Conservation (phyloP, 2,113 vertebrate species). For the Phasianus colchicus region DNA sequence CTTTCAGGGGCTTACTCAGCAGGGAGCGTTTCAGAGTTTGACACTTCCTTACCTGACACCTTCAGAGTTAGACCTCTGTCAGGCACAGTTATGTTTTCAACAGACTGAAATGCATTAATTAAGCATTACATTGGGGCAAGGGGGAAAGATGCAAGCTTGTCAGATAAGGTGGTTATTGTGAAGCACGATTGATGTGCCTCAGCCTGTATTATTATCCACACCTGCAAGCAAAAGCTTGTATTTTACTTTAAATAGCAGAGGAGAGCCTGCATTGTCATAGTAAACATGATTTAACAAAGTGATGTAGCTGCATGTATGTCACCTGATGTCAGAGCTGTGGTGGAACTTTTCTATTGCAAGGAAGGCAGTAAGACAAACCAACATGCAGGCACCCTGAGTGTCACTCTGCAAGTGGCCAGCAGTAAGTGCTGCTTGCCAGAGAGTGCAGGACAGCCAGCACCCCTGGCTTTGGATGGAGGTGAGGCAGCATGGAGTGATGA, state of each 20-base stretch:
- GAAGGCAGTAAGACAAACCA: background rate
- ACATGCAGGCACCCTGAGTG: background rate
- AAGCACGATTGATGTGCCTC: background rate
- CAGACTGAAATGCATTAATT: slow-evolving; percentile 14
- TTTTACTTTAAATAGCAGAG: slow-evolving; percentile 43
- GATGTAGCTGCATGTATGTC: background rate
- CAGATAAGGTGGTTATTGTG: slow-evolving; percentile 1
- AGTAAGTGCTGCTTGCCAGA: background rate
- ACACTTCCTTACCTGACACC: background rate
- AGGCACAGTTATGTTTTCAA: background rate
- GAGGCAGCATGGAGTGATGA: background rate
- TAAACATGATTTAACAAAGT: background rate
- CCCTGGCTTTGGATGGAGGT: background rate
- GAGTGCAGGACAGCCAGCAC: background rate
- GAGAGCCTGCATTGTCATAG: background rate
- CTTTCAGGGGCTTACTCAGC: background rate
- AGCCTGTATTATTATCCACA: background rate
- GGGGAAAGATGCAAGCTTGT: background rate
- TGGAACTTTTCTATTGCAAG: background rate
- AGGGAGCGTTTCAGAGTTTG: background rate
- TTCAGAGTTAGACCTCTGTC: background rate
- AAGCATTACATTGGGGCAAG: background rate
- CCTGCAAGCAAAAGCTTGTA: background rate
- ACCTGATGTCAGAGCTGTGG: background rate
- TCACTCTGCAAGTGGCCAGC: background rate